Evolutionary conservation across 2,888 invertebrate species (phyloP).

Genomic region (Tachystola acroxantha): DNA sequence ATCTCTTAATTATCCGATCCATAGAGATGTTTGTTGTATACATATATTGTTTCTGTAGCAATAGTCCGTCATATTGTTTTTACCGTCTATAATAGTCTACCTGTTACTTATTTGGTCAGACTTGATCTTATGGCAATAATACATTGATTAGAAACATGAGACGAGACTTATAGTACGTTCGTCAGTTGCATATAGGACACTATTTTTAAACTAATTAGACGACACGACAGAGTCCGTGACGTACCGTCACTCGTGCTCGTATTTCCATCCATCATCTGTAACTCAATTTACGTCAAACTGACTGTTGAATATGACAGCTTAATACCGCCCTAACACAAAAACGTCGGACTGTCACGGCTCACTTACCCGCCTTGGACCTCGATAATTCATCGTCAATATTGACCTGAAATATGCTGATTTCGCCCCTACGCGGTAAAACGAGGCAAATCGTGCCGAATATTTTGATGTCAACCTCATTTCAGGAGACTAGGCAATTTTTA

Average conservation of each 20-base stretch:
- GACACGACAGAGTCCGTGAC: no score
- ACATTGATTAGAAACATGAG: no score
- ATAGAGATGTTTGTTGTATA: no score
- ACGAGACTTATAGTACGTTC: no score
- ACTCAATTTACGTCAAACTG: conserved; percentile 10
- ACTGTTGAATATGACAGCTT: conserved; percentile 15
- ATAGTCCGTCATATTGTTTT: no score
- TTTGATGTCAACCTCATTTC: conserved; percentile 5
- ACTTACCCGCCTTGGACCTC: conserved; percentile 17
- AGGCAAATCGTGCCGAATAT: conserved; percentile 2
- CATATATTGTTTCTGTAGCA: no score
- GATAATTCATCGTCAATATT: conserved; percentile 23
- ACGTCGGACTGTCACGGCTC: conserved; percentile 18
- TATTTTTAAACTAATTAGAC: no score
- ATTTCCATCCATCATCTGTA: not conserved
- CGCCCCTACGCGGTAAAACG: conserved; percentile 7
- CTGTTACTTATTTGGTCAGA: no score
- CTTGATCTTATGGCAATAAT: no score
- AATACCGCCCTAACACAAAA: conserved; percentile 10
- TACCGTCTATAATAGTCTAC: no score
- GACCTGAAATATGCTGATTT: conserved; percentile 22
- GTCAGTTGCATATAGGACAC: no score
- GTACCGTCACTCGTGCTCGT: not conserved
- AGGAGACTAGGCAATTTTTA: conserved; percentile 1
- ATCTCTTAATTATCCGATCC: no score